Percentiles rank a stretch among this genome's conserved stretches.
phyloP scores from a whole-genome alignment of 2,113 vertebrate species.

The Spheniscus mendiculus region DNA sequence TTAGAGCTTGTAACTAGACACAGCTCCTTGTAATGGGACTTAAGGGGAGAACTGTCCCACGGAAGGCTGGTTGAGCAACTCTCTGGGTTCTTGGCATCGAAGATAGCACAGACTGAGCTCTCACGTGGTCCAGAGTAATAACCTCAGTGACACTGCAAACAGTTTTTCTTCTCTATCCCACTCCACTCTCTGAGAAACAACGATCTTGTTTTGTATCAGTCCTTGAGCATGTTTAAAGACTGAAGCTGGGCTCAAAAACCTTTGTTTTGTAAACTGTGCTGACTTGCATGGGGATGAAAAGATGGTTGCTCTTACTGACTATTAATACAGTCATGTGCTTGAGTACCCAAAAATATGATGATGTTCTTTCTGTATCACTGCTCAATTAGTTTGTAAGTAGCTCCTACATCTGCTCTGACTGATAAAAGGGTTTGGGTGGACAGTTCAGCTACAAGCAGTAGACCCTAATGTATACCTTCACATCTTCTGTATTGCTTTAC shows the following conservation, averaged over 20 bases:
- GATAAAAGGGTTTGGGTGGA: background rate
- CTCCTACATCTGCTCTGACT: background rate
- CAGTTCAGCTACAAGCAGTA: background rate
- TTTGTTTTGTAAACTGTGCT: background rate
- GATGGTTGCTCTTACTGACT: background rate
- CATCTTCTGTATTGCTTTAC: background rate
- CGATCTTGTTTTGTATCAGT: background rate
- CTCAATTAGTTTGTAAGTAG: background rate
- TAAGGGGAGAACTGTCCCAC: background rate
- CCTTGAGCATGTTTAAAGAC: background rate
- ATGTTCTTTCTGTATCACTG: background rate
- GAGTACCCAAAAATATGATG: background rate
- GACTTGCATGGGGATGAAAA: background rate
- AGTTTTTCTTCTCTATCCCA: background rate
- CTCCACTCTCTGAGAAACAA: background rate
- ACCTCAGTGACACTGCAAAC: background rate
- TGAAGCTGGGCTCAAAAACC: background rate
- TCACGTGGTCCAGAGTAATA: background rate
- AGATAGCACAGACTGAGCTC: background rate
- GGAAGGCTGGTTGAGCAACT: background rate
- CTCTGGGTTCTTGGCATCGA: background rate
- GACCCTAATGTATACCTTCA: fast-evolving
- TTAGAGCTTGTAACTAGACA: background rate
- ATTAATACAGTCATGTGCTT: background rate
- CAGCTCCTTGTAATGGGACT: background rate